Base-by-base conservation (phyloP, 2,797 vertebrate genomes). In the Crax fasciolata region DNA sequence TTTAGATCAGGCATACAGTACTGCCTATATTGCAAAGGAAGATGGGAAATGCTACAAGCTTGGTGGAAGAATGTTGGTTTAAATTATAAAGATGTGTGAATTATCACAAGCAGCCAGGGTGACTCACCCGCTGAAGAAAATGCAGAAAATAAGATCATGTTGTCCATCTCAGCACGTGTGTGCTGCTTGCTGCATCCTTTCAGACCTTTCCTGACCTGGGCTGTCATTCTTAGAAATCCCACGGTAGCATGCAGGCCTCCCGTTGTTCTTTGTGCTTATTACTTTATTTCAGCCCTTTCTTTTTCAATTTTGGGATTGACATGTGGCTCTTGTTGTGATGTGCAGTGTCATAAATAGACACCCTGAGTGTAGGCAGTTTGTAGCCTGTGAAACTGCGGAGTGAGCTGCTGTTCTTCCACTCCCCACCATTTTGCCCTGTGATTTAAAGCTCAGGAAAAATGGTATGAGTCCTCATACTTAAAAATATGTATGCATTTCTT, bases 241-340 rank as follows among this genome's bases (percentile, higher is more conserved):
- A 92, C 38, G 71, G 43, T 28, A 71, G 35, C 2, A 5, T 39
- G 35, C 16, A 72, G 88, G 35, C 35, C 32, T 94, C 71, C 16
- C 44, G 2, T 81, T 93, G 74, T 91, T 93, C 73, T 91, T 90
- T 52, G 35, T 74, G 63, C 38, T 84, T 84, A 75, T 96, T 78
- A 32, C 85, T 94, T 94, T 91, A 30, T 87, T 90, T 95, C 32
- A 2, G 49, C 30, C 80, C 91, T 83, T 94, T 89, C 87, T 76
- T 82, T 90, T 96, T 65, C 84, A 77, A 12, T 95, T 93, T 55
- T 59, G 74, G 74, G 35, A 30, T 86, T 95, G 88, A 87, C 63
- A 17, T 10, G 21, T 82, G 84, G 44, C 52, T 77, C 51, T 77
- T 41, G 57, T 49, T 32, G 58, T 57, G 93, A 94, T 87, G 84